Percentiles rank a stretch among this genome's conserved stretches.
Evolutionary conservation across 2,888 invertebrate genomes (phyloP).

Genomic region (Tachina grossa): DNA sequence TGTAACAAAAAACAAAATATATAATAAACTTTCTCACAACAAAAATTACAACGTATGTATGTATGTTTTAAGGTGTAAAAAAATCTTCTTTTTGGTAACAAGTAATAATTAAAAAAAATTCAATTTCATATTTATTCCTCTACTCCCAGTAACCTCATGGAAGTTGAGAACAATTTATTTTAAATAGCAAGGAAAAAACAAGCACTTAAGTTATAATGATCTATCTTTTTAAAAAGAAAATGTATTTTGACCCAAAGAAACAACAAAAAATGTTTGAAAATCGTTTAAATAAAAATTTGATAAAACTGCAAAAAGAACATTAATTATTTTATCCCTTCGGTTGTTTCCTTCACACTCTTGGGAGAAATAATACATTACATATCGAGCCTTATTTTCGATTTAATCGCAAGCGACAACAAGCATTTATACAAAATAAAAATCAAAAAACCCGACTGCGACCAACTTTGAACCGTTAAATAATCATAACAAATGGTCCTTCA

Average conservation of each 20-base stretch:
- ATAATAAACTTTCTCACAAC: slow-evolving; percentile 33
- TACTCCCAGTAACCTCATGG: slow-evolving; percentile 32
- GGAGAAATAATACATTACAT: too few relatives aligned
- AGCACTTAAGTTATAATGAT: slow-evolving; percentile 26
- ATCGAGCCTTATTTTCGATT: too few relatives aligned
- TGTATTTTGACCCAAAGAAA: slow-evolving; percentile 74
- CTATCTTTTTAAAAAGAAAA: slow-evolving; percentile 67
- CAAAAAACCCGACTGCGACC: too few relatives aligned
- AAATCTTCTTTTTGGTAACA: not conserved
- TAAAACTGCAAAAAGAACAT: slow-evolving; percentile 61
- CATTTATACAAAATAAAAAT: too few relatives aligned
- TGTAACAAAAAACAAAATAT: slow-evolving; percentile 46
- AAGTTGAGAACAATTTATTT: slow-evolving; percentile 66
- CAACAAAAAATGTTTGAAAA: slow-evolving; percentile 70
- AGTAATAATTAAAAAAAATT: slow-evolving; percentile 28
- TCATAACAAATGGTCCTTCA: too few relatives aligned
- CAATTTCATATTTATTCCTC: slow-evolving; percentile 34
- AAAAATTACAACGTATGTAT: slow-evolving; percentile 6
- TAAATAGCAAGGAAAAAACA: slow-evolving; percentile 7
- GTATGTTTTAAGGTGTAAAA: slow-evolving; percentile 30
- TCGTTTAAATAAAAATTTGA: slow-evolving; percentile 75
- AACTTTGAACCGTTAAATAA: too few relatives aligned
- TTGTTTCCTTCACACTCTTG: not conserved
- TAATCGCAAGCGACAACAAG: too few relatives aligned
- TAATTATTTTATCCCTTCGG: not conserved